Percentiles rank a stretch among this genome's conserved stretches.
Evolutionary conservation across 2,888 invertebrate genomes (phyloP).

Genomic region (Falcaria lacertinaria): DNA sequence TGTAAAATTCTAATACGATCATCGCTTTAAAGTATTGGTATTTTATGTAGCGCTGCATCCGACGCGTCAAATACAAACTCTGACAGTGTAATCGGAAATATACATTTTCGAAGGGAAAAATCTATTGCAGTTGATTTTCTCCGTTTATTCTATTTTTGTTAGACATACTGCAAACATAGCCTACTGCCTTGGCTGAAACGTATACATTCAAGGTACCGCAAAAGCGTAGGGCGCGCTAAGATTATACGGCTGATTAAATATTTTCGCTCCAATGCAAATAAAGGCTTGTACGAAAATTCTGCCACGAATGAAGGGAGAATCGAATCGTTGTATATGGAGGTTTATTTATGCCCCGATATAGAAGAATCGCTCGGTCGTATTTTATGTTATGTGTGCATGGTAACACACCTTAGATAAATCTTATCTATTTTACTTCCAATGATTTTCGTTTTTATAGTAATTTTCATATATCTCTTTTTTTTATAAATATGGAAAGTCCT

Average conservation of each 20-base stretch:
- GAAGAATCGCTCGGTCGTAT: background rate
- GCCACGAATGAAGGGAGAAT: slow-evolving; percentile 38
- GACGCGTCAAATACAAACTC: background rate
- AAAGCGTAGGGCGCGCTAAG: slow-evolving; percentile 64
- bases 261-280: slow-evolving; percentile 76
- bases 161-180: slow-evolving; percentile 18
- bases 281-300: slow-evolving; percentile 54
- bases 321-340: slow-evolving; percentile 35
- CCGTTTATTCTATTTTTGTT: background rate
- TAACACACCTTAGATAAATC: background rate
- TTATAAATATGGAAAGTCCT: too few species aligned
- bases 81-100: background rate
- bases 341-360: slow-evolving; percentile 20
- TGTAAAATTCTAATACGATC: background rate
- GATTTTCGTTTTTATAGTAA: too few species aligned
- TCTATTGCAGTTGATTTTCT: background rate
- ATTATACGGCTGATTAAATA: slow-evolving; percentile 77
- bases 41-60: background rate
- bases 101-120: background rate
- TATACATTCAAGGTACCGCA: slow-evolving; percentile 48
- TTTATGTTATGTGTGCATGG: background rate
- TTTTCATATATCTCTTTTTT: too few species aligned
- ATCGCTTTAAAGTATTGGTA: background rate
- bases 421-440: too few species aligned
- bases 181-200: slow-evolving; percentile 32